phyloP scores from a whole-genome alignment of 2,113 vertebrate species.

The Halichoerus grypus region DNA sequence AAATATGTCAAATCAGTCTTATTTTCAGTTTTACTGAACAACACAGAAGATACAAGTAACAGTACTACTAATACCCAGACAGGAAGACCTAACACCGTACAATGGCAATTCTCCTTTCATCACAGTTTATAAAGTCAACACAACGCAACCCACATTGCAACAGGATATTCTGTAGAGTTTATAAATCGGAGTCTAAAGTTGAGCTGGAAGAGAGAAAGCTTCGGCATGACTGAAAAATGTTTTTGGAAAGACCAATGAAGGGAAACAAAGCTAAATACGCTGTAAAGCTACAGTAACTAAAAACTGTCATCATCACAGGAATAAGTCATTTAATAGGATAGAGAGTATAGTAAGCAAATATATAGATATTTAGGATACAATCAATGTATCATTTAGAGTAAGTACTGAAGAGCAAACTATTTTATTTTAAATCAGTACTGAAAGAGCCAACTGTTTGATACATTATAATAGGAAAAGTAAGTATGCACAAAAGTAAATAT shows the following conservation, averaged over 20 bases:
- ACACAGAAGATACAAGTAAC: neutral
- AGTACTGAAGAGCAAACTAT: neutral
- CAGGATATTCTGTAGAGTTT: neutral
- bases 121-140: neutral
- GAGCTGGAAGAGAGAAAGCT: neutral
- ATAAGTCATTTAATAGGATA: neutral
- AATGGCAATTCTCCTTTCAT: neutral
- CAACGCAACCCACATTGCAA: neutral
- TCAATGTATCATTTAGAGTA: neutral
- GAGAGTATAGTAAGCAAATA: neutral
- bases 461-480: neutral
- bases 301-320: neutral
- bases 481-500: neutral
- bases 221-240: neutral
- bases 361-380: neutral
- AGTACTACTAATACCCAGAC: neutral
- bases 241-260: neutral
- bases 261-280: neutral
- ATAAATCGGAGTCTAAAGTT: neutral
- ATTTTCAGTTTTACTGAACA: slow-evolving; percentile 54
- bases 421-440: neutral
- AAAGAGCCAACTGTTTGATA: neutral
- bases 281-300: neutral
- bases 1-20: neutral
- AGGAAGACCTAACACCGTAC: neutral